Evolutionary conservation across 2,113 vertebrate genomes (phyloP).

Genomic region (Cyanoramphus novaezelandiae): DNA sequence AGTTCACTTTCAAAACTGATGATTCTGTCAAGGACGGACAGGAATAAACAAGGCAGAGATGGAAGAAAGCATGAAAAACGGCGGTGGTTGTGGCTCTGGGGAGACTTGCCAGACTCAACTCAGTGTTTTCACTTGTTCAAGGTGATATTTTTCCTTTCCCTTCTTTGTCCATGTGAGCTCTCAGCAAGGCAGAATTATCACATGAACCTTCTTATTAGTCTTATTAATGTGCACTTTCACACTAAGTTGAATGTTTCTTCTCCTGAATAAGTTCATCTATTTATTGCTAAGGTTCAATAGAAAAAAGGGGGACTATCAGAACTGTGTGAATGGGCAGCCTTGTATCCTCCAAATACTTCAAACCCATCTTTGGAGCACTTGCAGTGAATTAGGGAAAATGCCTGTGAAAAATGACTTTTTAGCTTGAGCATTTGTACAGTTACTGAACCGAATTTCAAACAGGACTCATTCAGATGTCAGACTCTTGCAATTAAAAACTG

Average conservation of each 20-base stretch:
- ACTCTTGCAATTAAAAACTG: conserved; percentile 56
- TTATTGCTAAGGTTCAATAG: not conserved
- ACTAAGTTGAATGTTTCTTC: not conserved
- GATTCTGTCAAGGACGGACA: not conserved
- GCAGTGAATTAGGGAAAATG: not conserved
- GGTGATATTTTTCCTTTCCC: not conserved
- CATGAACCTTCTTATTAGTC: not conserved
- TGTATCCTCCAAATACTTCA: not conserved
- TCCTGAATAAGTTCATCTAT: not conserved
- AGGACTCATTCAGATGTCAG: conserved; percentile 48
- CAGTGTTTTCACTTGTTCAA: not conserved
- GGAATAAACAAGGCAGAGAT: not conserved
- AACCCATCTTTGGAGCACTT: not conserved
- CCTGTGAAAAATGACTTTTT: conserved; percentile 32
- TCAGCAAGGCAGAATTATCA: not conserved
- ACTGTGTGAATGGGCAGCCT: not conserved
- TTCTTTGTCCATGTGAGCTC: not conserved
- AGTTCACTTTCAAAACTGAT: not conserved
- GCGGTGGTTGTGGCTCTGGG: not conserved
- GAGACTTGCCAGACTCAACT: not conserved
- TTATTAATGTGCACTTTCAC: not conserved
- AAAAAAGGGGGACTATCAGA: not conserved
- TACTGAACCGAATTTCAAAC: conserved; percentile 49
- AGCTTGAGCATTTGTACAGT: conserved; percentile 4
- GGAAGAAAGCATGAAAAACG: not conserved